A percentile compares a stretch with the other conserved stretches of the same genome.
These are phyloP conservation scores for Porites divaricata DNA, from an alignment of 92 coral and sea anemone species.

Conservation along the genomic window DNA sequence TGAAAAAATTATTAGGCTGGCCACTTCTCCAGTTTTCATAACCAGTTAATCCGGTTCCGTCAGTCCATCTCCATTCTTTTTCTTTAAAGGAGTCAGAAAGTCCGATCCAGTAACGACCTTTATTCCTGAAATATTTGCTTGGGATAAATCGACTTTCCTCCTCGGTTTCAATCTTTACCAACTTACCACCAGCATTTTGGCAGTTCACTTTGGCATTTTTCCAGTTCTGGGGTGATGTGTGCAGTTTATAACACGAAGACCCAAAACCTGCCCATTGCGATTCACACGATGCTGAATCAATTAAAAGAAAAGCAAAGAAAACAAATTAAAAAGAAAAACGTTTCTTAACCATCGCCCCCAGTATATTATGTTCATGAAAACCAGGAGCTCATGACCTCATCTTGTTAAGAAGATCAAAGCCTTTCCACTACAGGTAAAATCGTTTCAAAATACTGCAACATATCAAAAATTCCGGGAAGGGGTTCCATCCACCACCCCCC, in stretches of 20 bases:
- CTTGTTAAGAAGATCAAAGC: too few relatives aligned
- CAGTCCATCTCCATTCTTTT: constrained; percentile 13
- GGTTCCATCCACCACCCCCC: too few relatives aligned
- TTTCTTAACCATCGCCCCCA: too few relatives aligned
- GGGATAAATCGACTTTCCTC: constrained; percentile 8
- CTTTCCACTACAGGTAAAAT: too few relatives aligned
- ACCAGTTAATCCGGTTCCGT: not conserved
- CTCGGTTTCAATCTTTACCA: constrained; percentile 15
- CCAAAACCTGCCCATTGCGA: not conserved
- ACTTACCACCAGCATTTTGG: not conserved
- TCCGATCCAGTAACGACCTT: constrained; percentile 13
- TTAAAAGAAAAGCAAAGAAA: too few relatives aligned
- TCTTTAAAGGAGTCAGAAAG: not conserved
- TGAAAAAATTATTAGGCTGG: not conserved
- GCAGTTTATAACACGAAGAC: not conserved
- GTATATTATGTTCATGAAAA: too few relatives aligned
- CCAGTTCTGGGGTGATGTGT: not conserved
- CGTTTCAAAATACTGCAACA: too few relatives aligned
- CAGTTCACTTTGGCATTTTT: not conserved
- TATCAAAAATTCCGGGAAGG: too few relatives aligned
- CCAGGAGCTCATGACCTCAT: too few relatives aligned
- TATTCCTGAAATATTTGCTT: not conserved
- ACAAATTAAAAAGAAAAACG: too few relatives aligned
- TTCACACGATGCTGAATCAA: not conserved
- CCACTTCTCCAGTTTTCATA: not conserved